phyloP scores from a whole-genome alignment of 2,797 vertebrate genomes.

The Brachymystax lenok region DNA sequence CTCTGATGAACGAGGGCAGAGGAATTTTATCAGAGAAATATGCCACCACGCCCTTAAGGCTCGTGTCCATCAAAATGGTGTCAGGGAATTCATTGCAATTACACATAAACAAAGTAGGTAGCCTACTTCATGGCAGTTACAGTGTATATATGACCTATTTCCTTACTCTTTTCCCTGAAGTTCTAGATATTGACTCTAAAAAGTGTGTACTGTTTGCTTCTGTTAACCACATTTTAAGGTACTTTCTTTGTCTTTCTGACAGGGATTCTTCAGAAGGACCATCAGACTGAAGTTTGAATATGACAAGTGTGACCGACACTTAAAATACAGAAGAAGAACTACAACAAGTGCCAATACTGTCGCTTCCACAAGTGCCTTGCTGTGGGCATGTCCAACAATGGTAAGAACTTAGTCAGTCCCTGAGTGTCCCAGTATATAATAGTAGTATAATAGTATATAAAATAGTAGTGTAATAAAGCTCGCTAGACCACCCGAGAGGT shows the following conservation, averaged over 20 bases:
- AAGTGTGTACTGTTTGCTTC: background rate
- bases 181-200: background rate
- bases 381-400: conserved; percentile 96
- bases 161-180: too few relatives aligned
- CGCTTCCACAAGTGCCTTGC: conserved; percentile 95
- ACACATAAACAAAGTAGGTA: background rate
- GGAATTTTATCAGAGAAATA: background rate
- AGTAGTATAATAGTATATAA: background rate
- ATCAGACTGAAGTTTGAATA: conserved; percentile 90
- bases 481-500: background rate
- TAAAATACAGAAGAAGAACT: conserved; percentile 96
- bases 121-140: background rate
- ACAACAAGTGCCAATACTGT: conserved; percentile 96
- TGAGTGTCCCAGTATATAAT: background rate
- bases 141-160: background rate
- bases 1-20: background rate
- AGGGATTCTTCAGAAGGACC: conserved; percentile 96
- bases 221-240: background rate
- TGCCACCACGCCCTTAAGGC: background rate
- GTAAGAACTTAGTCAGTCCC: conserved; percentile 73
- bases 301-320: conserved; percentile 86
- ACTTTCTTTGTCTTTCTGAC: background rate
- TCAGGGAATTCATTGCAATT: background rate
- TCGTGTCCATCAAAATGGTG: background rate
- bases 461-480: background rate